Conservation (phyloP, 30 jellyfish, hydroid and myxozoan genomes). For the Pelagia noctiluca region DNA sequence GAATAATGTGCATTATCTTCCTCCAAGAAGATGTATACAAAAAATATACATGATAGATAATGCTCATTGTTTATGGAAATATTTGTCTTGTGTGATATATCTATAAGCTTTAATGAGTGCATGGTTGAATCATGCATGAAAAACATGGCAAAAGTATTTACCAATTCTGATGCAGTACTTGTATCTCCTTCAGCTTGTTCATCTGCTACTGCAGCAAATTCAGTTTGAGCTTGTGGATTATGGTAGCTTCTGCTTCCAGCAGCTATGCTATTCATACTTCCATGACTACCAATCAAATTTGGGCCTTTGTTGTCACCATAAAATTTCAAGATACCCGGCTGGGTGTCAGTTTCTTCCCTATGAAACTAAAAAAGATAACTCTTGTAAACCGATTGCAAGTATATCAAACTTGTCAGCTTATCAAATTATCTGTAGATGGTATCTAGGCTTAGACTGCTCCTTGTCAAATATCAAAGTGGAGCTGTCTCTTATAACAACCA, state of each 20-base stretch:
- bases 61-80: too few species aligned
- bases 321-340: constrained; percentile 47
- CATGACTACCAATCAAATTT: constrained; percentile 50
- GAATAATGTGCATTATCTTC: too few species aligned
- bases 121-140: background rate
- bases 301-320: constrained; percentile 62
- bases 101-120: background rate
- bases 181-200: constrained; percentile 59
- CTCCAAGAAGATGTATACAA: too few species aligned
- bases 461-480: too few species aligned
- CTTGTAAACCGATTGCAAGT: too few species aligned
- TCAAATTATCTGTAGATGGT: too few species aligned
- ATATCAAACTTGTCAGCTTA: too few species aligned
- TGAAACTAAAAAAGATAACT: constrained; percentile 29
- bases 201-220: constrained; percentile 27
- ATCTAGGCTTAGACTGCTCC: too few species aligned
- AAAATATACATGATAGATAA: too few species aligned
- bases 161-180: constrained; percentile 66
- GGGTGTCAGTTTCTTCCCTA: constrained; percentile 36
- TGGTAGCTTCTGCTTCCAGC: constrained; percentile 52
- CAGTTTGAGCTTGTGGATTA: constrained; percentile 37
- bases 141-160: constrained; percentile 2
- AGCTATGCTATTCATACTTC: constrained; percentile 46
- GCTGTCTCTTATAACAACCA: too few species aligned
- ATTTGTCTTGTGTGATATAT: too few species aligned